Evolutionary conservation across 2,797 vertebrate species (phyloP).

Genomic region (Sus cebifrons): DNA sequence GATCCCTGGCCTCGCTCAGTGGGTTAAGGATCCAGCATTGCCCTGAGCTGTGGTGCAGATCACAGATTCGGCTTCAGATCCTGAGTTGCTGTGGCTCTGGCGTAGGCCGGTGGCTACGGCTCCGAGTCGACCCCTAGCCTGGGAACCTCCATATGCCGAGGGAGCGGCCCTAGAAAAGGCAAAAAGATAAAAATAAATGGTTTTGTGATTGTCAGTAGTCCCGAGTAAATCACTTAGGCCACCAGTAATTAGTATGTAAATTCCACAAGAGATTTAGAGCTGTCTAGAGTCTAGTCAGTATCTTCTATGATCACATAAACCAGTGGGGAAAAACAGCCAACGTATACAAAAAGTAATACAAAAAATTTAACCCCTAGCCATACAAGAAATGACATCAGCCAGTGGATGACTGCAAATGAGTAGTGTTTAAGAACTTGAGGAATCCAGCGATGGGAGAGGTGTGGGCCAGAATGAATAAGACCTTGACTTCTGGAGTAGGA

Average conservation of each 20-base stretch:
- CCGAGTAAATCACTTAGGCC: neutral
- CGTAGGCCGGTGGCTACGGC: too few species aligned
- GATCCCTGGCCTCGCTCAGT: too few species aligned
- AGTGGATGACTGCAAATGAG: slow-evolving; percentile 79
- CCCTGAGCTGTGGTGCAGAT: too few species aligned
- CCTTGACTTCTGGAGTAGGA: slow-evolving; percentile 66
- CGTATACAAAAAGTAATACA: slow-evolving; percentile 33
- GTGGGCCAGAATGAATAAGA: slow-evolving; percentile 81
- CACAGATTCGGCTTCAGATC: too few species aligned
- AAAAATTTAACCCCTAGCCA: slow-evolving; percentile 55
- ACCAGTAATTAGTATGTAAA: slow-evolving; percentile 56
- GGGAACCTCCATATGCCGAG: too few species aligned
- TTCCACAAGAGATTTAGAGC: slow-evolving; percentile 42
- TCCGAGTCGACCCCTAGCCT: too few species aligned
- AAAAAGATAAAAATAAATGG: neutral
- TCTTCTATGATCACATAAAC: neutral
- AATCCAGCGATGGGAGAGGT: slow-evolving; percentile 83
- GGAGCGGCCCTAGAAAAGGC: too few species aligned
- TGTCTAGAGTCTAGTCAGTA: slow-evolving; percentile 29
- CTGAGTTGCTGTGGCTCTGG: too few species aligned
- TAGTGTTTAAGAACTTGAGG: slow-evolving; percentile 83
- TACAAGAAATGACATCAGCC: slow-evolving; percentile 76
- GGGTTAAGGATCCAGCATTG: too few species aligned
- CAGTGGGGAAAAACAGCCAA: slow-evolving; percentile 44
- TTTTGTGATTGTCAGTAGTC: slow-evolving; percentile 57